These are phyloP conservation scores for Dinocampus coccinellae DNA, from an alignment of 2,888 invertebrate species.

Conservation along the genomic window DNA sequence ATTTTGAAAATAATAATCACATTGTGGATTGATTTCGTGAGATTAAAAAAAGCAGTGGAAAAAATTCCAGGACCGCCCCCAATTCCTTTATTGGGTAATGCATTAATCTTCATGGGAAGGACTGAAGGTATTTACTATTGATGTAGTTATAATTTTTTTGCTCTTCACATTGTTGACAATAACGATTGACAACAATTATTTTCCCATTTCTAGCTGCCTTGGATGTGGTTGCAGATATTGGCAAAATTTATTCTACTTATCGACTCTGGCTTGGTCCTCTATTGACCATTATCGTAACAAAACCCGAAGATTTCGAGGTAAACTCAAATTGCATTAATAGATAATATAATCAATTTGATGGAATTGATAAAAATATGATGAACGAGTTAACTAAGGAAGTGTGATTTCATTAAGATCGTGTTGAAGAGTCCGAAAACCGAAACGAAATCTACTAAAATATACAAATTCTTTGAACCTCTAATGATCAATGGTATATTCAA, in stretches of 20 bases:
- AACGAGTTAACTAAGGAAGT: too few relatives aligned
- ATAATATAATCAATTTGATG: too few relatives aligned
- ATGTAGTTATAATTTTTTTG: neutral
- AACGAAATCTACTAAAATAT: neutral
- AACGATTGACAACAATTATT: too few relatives aligned
- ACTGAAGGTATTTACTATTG: neutral
- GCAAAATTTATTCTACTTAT: neutral
- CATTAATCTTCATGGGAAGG: neutral
- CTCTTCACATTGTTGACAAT: too few relatives aligned
- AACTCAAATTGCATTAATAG: too few relatives aligned
- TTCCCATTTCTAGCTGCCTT: neutral
- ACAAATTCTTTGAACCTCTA: neutral
- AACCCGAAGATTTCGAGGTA: neutral
- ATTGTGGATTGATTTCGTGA: neutral
- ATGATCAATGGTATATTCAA: neutral
- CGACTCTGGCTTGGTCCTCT: neutral
- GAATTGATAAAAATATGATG: too few relatives aligned
- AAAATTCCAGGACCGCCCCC: constrained; percentile 20
- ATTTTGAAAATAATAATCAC: neutral
- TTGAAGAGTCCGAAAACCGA: neutral
- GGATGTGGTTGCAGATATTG: neutral
- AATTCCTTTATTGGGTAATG: constrained; percentile 21
- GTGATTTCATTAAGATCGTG: neutral
- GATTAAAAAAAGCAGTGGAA: constrained; percentile 5
- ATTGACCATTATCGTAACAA: neutral